Percentiles rank a stretch among this genome's conserved stretches.
Evolutionary conservation across 1,140 invertebrate species (phyloP).

Genomic region (Physella acuta): DNA sequence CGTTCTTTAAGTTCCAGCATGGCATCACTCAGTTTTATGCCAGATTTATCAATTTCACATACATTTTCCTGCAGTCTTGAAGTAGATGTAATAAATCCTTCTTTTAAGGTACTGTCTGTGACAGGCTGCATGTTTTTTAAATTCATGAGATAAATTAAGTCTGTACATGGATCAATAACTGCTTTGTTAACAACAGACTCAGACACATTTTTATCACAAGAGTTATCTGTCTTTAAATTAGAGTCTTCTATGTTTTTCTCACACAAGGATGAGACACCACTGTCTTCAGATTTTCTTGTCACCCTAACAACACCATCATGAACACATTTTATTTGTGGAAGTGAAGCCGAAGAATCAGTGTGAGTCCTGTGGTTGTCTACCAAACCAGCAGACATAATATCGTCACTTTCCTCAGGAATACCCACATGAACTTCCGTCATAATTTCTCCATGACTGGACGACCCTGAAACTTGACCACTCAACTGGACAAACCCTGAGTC

Average conservation of each 20-base stretch:
- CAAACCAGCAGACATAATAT: not conserved
- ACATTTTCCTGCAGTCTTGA: no score
- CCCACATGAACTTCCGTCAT: not conserved
- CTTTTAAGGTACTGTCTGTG: no score
- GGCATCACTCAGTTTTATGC: no score
- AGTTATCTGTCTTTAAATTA: no score
- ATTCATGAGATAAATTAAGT: no score
- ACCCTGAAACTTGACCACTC: not conserved
- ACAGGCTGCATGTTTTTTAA: no score
- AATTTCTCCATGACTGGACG: not conserved
- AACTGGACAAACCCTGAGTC: constrained; percentile 5
- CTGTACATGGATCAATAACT: no score
- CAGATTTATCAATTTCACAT: no score
- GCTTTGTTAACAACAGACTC: no score
- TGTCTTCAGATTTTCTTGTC: constrained; percentile 21
- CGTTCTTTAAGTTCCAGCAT: no score
- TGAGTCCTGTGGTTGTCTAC: not conserved
- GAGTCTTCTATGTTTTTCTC: constrained; percentile 7
- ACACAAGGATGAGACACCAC: constrained; percentile 12
- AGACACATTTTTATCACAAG: no score
- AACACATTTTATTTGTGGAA: not conserved
- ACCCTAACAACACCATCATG: not conserved
- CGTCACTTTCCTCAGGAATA: not conserved
- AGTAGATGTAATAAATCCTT: no score
- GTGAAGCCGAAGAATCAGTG: not conserved